phyloP scores from a whole-genome alignment of 2,888 invertebrate genomes.

The Oligia latruncula region DNA sequence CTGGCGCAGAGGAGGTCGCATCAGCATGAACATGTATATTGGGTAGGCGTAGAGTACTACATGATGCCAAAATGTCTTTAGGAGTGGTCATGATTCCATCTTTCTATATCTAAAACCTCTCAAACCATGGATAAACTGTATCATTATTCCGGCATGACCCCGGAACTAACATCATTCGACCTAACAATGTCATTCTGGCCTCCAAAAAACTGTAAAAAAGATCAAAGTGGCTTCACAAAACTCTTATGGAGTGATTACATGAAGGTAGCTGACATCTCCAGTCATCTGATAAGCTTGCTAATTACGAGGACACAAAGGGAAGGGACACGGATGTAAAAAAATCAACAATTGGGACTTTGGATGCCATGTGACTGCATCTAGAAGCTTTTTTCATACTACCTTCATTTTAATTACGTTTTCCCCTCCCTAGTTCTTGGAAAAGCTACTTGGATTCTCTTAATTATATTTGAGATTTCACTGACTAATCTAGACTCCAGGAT shows the following conservation, averaged over 20 bases:
- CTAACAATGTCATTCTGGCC: constrained; percentile 11
- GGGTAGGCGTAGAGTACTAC: background rate
- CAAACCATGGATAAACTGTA: background rate
- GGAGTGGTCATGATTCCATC: background rate
- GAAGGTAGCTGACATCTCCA: constrained; percentile 53
- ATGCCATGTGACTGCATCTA: constrained; percentile 13
- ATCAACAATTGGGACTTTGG: constrained; percentile 19
- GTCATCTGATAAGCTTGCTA: constrained; percentile 62
- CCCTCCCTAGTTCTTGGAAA: background rate
- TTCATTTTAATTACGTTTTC: constrained; percentile 18
- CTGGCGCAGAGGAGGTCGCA: too few species aligned
- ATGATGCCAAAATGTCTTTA: background rate
- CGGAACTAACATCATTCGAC: constrained; percentile 8
- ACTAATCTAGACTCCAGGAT: background rate
- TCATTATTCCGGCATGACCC: background rate
- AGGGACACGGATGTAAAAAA: constrained; percentile 26
- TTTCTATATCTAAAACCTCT: background rate
- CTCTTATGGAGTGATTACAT: constrained; percentile 49
- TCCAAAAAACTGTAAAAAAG: constrained; percentile 32
- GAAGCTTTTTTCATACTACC: constrained; percentile 13
- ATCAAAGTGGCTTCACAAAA: constrained; percentile 52
- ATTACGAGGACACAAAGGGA: constrained; percentile 55
- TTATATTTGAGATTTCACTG: background rate
- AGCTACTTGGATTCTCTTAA: background rate
- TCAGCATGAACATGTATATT: background rate